phyloP scores from a whole-genome alignment of 2,797 vertebrate species.

The Pantherophis alleghaniensis region DNA sequence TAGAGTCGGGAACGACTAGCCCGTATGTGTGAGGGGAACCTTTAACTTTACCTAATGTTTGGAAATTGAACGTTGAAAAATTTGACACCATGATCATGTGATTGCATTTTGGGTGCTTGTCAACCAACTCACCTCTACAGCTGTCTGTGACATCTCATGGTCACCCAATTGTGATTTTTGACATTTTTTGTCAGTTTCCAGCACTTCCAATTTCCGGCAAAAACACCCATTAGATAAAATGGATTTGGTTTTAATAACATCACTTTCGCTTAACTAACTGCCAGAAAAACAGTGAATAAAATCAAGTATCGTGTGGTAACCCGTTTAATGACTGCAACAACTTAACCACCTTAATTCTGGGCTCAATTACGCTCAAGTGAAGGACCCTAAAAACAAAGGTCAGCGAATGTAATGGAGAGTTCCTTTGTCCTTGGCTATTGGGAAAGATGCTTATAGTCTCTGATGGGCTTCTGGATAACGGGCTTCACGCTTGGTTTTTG shows the following conservation, averaged over 20 bases:
- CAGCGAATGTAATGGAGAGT: accelerated
- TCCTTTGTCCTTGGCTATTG: not conserved
- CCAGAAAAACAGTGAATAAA: not conserved
- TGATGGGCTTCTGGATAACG: not conserved
- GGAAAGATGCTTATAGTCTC: not conserved
- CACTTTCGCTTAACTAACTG: not conserved
- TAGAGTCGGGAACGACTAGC: too few relatives aligned
- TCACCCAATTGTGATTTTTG: not conserved
- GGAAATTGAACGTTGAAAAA: not conserved
- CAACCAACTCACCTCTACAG: not conserved
- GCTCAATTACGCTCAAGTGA: not conserved
- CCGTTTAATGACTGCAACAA: not conserved
- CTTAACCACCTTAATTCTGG: not conserved
- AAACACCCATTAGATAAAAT: not conserved
- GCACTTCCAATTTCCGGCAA: not conserved
- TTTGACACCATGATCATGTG: not conserved
- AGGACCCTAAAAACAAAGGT: not conserved
- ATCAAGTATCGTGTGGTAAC: not conserved
- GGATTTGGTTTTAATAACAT: not conserved
- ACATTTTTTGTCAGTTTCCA: not conserved
- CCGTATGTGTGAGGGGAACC: too few relatives aligned
- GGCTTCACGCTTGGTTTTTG: not conserved
- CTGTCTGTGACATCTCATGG: not conserved
- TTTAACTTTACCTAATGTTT: not conserved
- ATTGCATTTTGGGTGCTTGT: not conserved